These are phyloP conservation scores for Spea bombifrons DNA, from an alignment of 2,113 vertebrate species.

Conservation along the genomic window DNA sequence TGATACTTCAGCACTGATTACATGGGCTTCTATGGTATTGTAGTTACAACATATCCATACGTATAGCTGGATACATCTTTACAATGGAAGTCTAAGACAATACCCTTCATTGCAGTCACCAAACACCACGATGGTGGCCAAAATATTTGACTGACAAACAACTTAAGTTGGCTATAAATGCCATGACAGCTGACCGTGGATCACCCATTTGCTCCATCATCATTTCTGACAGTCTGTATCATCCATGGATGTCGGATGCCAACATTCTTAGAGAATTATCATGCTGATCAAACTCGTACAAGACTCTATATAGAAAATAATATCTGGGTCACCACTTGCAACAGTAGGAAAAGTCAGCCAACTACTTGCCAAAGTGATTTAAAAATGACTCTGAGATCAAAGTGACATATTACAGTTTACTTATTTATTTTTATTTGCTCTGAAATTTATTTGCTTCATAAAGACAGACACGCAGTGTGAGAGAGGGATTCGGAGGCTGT, in stretches of 20 bases:
- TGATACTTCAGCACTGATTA: too few species aligned
- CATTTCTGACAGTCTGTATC: too few species aligned
- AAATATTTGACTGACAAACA: too few species aligned
- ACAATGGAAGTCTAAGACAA: too few species aligned
- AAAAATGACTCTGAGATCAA: conserved; percentile 26
- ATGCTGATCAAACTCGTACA: neutral
- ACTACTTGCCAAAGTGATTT: neutral
- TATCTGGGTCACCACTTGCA: conserved; percentile 37
- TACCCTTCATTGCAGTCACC: too few species aligned
- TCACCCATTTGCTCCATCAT: too few species aligned
- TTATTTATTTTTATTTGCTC: conserved; percentile 43
- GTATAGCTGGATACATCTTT: too few species aligned
- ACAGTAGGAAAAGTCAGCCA: neutral
- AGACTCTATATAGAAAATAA: neutral
- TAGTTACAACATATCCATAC: too few species aligned
- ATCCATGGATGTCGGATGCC: neutral
- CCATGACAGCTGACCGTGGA: too few species aligned
- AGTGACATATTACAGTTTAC: conserved; percentile 34
- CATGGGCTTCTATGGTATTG: too few species aligned
- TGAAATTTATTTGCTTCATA: conserved; percentile 25
- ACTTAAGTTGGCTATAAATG: too few species aligned
- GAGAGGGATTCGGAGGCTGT: conserved; percentile 9
- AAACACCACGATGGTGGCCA: too few species aligned
- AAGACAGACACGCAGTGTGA: neutral
- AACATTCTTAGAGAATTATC: neutral